Evolutionary conservation across 37 sponge, comb jelly and placozoan genomes (phyloP).

Genomic region (Aphrocallistes beatrix): DNA sequence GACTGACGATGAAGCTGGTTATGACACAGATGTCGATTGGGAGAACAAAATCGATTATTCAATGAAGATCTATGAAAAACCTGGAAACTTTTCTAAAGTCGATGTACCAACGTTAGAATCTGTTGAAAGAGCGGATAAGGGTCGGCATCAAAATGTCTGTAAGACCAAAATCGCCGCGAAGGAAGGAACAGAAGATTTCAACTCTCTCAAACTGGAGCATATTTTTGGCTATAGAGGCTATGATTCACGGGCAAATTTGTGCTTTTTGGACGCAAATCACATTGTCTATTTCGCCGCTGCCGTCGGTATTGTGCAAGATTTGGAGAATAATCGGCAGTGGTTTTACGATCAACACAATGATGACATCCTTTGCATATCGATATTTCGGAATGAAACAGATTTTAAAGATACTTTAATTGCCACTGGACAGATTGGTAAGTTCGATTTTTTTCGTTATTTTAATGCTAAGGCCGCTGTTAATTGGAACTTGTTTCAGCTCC

Average conservation of each 20-base stretch:
- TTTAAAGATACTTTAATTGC: neutral
- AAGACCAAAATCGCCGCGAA: neutral
- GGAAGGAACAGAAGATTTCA: neutral
- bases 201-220: constrained; percentile 49
- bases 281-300: constrained; percentile 87
- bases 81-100: constrained; percentile 42
- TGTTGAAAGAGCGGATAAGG: too few relatives aligned
- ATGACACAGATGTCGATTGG: constrained; percentile 89
- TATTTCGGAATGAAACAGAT: constrained; percentile 30
- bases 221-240: constrained; percentile 93
- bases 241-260: constrained; percentile 85
- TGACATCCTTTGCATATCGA: constrained; percentile 71
- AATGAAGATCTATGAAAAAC: constrained; percentile 67
- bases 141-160: too few relatives aligned
- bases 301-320: constrained; percentile 66
- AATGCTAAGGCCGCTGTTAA: too few relatives aligned
- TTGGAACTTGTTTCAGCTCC: too few relatives aligned
- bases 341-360: constrained; percentile 97
- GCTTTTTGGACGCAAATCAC: constrained; percentile 42
- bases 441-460: neutral
- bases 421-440: neutral
- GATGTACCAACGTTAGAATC: constrained; percentile 37
- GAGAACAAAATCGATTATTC: constrained; percentile 80
- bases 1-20: constrained; percentile 44
- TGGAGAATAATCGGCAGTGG: constrained; percentile 50